Base-by-base conservation (phyloP, 2,888 invertebrate species). In the Lycophotia porphyrea region DNA sequence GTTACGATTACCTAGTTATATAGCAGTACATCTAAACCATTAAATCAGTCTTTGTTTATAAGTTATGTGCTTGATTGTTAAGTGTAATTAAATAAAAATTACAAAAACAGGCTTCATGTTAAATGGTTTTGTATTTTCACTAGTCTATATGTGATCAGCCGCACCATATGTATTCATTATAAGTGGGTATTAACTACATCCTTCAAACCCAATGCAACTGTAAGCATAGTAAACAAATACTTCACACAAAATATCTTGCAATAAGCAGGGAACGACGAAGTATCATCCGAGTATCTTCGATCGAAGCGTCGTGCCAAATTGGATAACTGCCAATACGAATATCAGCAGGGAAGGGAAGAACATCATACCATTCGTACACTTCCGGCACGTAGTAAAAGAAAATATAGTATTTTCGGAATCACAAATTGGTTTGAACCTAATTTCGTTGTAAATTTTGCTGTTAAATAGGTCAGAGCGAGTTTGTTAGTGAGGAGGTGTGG, bases 301-400 rank as follows among this genome's bases (percentile, higher is more conserved):
- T 90, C 80, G 83, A 64, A 84, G 82, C 77, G 27, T 18, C 36
- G 47, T 91, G 94, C 94, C 93, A 93, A 94, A 90, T 92, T 94
- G 94, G 94, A 93, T 86, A 87, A 84, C 75, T 82, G 93, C 94
- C 94, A 94, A 91, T 89, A 88, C 81, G 84, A 91, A 83, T 88
- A 86, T 78, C 80, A 86, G 86, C 83, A 81, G 85, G 86, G 89
- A 91, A 90, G 81, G 82, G 82, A 87, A 84, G 80, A 77, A 68
- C 69, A 78, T 80, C 76, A 80, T 80, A 80, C 76, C 74, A 88
- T 86, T 87, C 80, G 60, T 83, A 73, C 70, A 84, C 84, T 89
- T 90, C 90, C 87, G 80, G 75, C 81, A 80, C 80, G 76, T 78
- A 68, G 80, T 81, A 83, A 81, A 86, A 72, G 39, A 76, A 81